Conservation (phyloP, 2,888 invertebrate species). For the Drosophila kanekoi region DNA sequence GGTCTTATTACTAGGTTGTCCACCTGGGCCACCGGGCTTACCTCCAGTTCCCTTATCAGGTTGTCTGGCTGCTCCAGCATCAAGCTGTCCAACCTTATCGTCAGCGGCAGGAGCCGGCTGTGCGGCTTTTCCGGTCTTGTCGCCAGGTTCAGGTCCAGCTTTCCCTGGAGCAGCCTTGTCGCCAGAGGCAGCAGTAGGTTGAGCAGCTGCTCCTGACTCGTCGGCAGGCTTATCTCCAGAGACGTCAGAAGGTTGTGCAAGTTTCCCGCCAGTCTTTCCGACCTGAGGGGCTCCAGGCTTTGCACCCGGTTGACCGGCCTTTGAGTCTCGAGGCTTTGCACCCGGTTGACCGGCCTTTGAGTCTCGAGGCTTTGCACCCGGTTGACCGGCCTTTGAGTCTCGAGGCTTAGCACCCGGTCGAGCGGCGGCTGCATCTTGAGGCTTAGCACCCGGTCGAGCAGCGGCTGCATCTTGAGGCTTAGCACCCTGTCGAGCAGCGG, state of each 20-base stretch:
- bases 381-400: no score
- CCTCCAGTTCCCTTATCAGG: not conserved
- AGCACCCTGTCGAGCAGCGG: no score
- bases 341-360: no score
- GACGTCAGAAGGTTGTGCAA: not conserved
- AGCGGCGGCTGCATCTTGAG: no score
- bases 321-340: no score
- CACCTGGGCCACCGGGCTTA: not conserved
- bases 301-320: no score
- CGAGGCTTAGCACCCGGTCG: no score
- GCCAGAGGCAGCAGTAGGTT: slow-evolving; percentile 6
- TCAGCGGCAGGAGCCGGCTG: no score
- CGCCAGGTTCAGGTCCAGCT: slow-evolving; percentile 3
- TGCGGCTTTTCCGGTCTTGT: not conserved
- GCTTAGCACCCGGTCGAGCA: no score
- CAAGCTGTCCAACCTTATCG: not conserved
- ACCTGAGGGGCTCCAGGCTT: not conserved
- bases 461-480: no score
- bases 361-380: no score
- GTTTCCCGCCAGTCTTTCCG: not conserved
- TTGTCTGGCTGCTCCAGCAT: not conserved
- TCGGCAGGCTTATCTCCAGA: not conserved
- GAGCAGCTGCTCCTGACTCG: not conserved
- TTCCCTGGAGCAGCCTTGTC: not conserved
- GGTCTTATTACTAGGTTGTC: not conserved